Evolutionary conservation across 2,113 vertebrate genomes (phyloP), one percentile per base, ranked within the genome.

Genomic region (Coracopsis vasa): DNA sequence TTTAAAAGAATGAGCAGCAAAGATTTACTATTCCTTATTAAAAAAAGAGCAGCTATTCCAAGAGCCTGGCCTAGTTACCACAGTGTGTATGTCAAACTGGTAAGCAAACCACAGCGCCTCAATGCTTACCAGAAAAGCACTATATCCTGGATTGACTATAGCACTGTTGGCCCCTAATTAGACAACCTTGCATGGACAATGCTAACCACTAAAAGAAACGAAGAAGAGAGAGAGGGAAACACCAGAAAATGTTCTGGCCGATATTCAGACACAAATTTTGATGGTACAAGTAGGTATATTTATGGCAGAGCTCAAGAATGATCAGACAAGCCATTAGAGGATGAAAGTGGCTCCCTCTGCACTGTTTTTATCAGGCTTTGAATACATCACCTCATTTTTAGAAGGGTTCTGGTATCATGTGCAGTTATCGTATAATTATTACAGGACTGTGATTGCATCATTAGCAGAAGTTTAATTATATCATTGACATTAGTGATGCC

Each of bases 391-490:
- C 79, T 91, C 87, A 95, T 94, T 97, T 96, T 96, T 82, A 95
- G 90, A 11, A 95, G 50, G 85, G 86, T 92, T 94, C 94, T 94
- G 88, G 83, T 94, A 96, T 96, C 95, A 80, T 95, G 80, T 66
- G 83, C 86, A 58, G 80, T 92, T 91, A 96, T 94, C 11, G 0
- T 92, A 27, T 95, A 92, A 96, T 96, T 97, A 96, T 91, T 96
- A 91, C 44, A 94, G 84, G 94, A 95, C 71, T 47, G 51, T 90
- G 95, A 96, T 65, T 96, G 95, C 96, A 87, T 97, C 66, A 1
- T 95, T 95, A 97, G 91, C 82, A 91, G 91, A 92, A 96, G 92
- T 94, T 97, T 96, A 96, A 96, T 96, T 97, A 92, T 83, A 96
- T 97, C 95, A 96, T 95, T 96, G 94, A 97, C 94, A 97, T 94